Conservation (phyloP, 2,797 vertebrate genomes). For the Enteromius treurensis region DNA sequence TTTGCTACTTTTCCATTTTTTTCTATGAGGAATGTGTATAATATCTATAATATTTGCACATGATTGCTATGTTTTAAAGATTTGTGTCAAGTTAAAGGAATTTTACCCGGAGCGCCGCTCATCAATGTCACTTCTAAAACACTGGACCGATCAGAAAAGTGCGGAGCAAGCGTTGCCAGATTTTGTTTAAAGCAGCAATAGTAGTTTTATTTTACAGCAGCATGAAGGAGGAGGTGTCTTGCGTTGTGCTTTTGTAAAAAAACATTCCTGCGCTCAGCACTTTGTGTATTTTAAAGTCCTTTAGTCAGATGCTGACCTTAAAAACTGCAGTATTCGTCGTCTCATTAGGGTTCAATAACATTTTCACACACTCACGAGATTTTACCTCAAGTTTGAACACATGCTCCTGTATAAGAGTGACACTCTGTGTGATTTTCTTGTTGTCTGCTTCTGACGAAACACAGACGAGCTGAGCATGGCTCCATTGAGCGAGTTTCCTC, state of each 20-base stretch:
- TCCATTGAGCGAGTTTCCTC: constrained; percentile 51
- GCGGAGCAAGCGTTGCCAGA: background rate
- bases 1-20: background rate
- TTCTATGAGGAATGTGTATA: background rate
- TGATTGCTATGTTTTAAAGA: background rate
- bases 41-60: background rate
- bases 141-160: background rate
- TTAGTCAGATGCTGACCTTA: background rate
- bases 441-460: background rate
- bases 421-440: background rate
- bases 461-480: background rate
- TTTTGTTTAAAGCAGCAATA: background rate
- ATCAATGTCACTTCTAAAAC: background rate
- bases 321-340: background rate
- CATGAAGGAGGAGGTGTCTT: background rate
- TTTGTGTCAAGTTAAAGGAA: background rate
- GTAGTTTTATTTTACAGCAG: background rate
- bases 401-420: background rate
- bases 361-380: background rate
- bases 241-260: background rate
- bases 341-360: background rate
- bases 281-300: background rate
- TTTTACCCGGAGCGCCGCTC: background rate
- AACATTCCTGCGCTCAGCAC: background rate
- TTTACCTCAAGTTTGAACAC: background rate